These are phyloP conservation scores for Nephrotoma guestfalica DNA, from an alignment of 2,888 invertebrate genomes.

Conservation along the genomic window DNA sequence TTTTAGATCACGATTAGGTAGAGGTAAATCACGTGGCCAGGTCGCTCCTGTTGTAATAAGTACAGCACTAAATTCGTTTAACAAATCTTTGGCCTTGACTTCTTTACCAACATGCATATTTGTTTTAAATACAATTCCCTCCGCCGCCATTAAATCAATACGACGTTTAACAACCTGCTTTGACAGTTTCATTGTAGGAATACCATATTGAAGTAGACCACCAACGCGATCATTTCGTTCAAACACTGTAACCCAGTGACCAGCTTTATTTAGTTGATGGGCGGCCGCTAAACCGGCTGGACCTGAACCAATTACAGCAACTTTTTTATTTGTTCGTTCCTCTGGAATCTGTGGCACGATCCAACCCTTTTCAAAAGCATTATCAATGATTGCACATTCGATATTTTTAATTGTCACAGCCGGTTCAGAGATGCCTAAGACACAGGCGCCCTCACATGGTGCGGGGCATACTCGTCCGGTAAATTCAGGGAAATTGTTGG, in stretches of 20 bases:
- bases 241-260: slow-evolving; percentile 91
- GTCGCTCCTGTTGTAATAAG: slow-evolving; percentile 89
- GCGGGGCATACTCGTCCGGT: slow-evolving; percentile 92
- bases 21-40: slow-evolving; percentile 84
- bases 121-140: slow-evolving; percentile 82
- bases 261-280: slow-evolving; percentile 88
- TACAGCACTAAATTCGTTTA: slow-evolving; percentile 62
- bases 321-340: slow-evolving; percentile 59
- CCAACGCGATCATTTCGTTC: slow-evolving; percentile 93
- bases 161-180: slow-evolving; percentile 87
- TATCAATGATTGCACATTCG: slow-evolving; percentile 96
- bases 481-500: slow-evolving; percentile 98
- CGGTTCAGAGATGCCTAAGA: slow-evolving; percentile 87
- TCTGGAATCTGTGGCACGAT: slow-evolving; percentile 64
- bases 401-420: slow-evolving; percentile 98
- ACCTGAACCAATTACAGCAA: slow-evolving; percentile 88
- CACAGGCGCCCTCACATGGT: slow-evolving; percentile 97
- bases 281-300: slow-evolving; percentile 92
- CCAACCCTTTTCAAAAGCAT: slow-evolving; percentile 95
- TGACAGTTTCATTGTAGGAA: slow-evolving; percentile 96
- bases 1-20: slow-evolving; percentile 71
- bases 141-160: slow-evolving; percentile 69
- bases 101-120: slow-evolving; percentile 85
- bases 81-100: slow-evolving; percentile 55
- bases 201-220: slow-evolving; percentile 92